These are phyloP conservation scores for Luidia sarsii DNA, from an alignment of 53 echinoderm and acorn worm genomes.

Conservation along the genomic window DNA sequence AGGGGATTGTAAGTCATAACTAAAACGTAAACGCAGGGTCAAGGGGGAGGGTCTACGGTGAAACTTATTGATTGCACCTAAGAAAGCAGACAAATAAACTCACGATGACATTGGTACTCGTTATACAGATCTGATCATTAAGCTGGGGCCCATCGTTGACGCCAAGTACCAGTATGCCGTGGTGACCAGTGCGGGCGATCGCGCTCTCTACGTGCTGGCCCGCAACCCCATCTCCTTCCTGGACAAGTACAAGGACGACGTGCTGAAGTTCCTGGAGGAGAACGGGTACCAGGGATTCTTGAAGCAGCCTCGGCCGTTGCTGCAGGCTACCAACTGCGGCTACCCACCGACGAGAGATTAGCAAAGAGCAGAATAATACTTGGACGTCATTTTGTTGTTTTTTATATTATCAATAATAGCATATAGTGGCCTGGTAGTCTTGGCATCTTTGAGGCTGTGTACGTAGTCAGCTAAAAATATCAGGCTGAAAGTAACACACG, in stretches of 20 bases:
- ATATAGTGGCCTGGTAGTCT: too few species aligned
- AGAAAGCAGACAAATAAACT: not conserved
- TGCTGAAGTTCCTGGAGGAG: conserved; percentile 54
- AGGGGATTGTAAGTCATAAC: conserved; percentile 77
- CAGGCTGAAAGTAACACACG: too few species aligned
- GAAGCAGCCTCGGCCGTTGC: conserved; percentile 59
- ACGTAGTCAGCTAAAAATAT: too few species aligned
- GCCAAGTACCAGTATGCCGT: conserved; percentile 68
- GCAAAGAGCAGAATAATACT: not conserved
- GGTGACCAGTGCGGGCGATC: conserved; percentile 44
- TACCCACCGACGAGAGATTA: conserved; percentile 41
- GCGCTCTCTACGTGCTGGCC: conserved; percentile 66
- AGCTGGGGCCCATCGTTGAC: conserved; percentile 69
- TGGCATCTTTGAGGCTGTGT: too few species aligned
- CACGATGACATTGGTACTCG: too few species aligned
- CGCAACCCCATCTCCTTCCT: conserved; percentile 54
- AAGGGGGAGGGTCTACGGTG: not conserved
- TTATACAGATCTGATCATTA: conserved; percentile 77
- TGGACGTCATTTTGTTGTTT: too few species aligned
- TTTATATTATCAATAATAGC: too few species aligned
- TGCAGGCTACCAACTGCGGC: conserved; percentile 64
- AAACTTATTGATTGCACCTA: not conserved
- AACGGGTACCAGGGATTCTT: conserved; percentile 58
- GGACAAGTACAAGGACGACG: conserved; percentile 62
- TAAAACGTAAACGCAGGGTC: not conserved